A percentile compares a stretch with the other conserved stretches of the same genome.
These are phyloP conservation scores for Patella caerulea DNA, from an alignment of 2,888 invertebrate species.

Conservation along the genomic window DNA sequence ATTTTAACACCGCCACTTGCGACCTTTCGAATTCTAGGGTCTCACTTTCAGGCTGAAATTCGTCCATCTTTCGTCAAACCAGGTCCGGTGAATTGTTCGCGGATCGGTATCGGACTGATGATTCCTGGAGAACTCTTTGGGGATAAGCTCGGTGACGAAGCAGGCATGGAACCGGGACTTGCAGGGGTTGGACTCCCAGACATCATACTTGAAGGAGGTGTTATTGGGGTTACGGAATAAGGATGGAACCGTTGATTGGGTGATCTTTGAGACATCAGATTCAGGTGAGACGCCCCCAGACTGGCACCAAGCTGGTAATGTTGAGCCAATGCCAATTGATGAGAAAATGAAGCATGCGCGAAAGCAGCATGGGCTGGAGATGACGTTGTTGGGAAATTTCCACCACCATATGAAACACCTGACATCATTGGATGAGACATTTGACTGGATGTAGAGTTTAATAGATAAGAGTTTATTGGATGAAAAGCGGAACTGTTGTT, in stretches of 20 bases:
- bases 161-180: slow-evolving; percentile 19
- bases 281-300: slow-evolving; percentile 3
- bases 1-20: no score
- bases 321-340: slow-evolving; percentile 21
- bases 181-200: slow-evolving; percentile 14
- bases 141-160: slow-evolving; percentile 26
- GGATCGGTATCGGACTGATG: slow-evolving; percentile 22
- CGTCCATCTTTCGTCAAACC: slow-evolving; percentile 6
- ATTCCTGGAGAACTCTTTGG: slow-evolving; percentile 23
- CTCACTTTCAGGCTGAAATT: neutral
- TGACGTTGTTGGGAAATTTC: neutral
- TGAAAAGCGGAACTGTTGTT: slow-evolving; percentile 35
- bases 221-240: slow-evolving; percentile 16
- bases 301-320: slow-evolving; percentile 16
- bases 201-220: slow-evolving; percentile 2
- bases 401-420: neutral
- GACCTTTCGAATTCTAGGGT: no score
- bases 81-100: slow-evolving; percentile 3
- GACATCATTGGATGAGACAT: slow-evolving; percentile 19
- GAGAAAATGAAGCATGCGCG: slow-evolving; percentile 21
- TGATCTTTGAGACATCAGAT: neutral
- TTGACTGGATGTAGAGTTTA: slow-evolving; percentile 28
- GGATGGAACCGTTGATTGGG: slow-evolving; percentile 17
- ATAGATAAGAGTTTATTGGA: slow-evolving; percentile 35
- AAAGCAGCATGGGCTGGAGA: slow-evolving; percentile 20